A percentile compares a stretch with the other conserved stretches of the same genome.
phyloP scores from a whole-genome alignment of 2,888 invertebrate genomes.

The Agriopis aurantiaria region DNA sequence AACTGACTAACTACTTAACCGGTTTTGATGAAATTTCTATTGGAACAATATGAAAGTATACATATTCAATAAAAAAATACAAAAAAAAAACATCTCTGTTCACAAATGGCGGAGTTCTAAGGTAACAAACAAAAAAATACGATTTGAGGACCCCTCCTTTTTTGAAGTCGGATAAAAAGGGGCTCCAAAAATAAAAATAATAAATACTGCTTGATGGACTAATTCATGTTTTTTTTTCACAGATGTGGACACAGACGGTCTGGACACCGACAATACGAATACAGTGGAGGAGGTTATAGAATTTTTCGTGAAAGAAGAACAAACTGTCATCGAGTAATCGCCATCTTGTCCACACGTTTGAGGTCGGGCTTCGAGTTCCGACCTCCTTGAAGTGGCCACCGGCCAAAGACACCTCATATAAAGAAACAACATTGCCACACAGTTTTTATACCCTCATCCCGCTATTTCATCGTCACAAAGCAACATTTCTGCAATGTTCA shows the following conservation, averaged over 20 bases:
- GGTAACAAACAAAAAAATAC: too few relatives aligned
- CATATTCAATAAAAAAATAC: too few relatives aligned
- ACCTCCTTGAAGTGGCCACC: conserved; percentile 57
- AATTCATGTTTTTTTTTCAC: conserved; percentile 57
- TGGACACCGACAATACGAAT: conserved; percentile 94
- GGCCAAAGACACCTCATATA: conserved; percentile 55
- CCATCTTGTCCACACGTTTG: conserved; percentile 64
- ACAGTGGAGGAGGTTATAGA: conserved; percentile 98
- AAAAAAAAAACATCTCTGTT: too few relatives aligned
- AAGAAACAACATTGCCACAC: conserved; percentile 51
- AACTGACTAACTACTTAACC: too few relatives aligned
- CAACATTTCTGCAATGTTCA: conserved; percentile 67
- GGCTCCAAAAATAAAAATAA: too few relatives aligned
- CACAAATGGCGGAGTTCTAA: too few relatives aligned
- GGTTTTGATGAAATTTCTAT: too few relatives aligned
- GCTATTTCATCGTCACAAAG: conserved; percentile 46
- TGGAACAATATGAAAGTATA: too few relatives aligned
- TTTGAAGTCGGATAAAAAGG: too few relatives aligned
- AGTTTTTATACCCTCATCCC: conserved; percentile 65
- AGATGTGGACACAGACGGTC: conserved; percentile 98
- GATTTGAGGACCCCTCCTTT: too few relatives aligned
- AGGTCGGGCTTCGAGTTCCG: conserved; percentile 65
- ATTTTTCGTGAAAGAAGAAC: conserved; percentile 99
- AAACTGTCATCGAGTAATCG: conserved; percentile 91
- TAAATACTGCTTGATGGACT: too few relatives aligned